Percentiles rank a stretch among this genome's conserved stretches.
Conservation (phyloP, 2,888 invertebrate species). For the Conus canariensis region DNA sequence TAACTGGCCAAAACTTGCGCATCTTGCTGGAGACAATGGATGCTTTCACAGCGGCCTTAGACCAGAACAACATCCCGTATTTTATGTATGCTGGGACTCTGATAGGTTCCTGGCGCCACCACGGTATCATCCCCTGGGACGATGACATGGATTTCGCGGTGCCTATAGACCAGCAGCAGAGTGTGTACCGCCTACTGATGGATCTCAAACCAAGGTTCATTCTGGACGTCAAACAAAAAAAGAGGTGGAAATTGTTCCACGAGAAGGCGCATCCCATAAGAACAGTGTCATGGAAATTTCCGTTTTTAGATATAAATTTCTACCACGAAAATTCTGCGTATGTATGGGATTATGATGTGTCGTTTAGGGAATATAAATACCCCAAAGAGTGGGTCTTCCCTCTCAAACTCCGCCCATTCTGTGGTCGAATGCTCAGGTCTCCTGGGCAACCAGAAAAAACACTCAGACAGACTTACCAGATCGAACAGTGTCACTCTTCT, state of each 20-base stretch:
- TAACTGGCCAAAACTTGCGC: neutral
- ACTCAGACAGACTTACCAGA: neutral
- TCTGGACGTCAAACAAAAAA: neutral
- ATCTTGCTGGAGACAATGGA: neutral
- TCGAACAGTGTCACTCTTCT: neutral
- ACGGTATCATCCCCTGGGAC: slow-evolving; percentile 34
- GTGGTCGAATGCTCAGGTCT: slow-evolving; percentile 4
- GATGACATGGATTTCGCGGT: slow-evolving; percentile 24
- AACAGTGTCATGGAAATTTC: neutral
- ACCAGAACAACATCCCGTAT: neutral
- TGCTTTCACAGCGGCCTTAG: slow-evolving; percentile 7
- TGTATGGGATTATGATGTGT: slow-evolving; percentile 23
- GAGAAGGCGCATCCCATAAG: neutral
- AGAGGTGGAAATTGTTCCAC: slow-evolving; percentile 9
- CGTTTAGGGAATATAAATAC: neutral
- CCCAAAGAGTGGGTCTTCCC: slow-evolving; percentile 24
- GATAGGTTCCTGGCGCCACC: slow-evolving; percentile 34
- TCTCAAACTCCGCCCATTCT: slow-evolving; percentile 14
- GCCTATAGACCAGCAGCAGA: neutral
- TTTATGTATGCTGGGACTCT: slow-evolving; percentile 35
- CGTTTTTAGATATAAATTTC: slow-evolving; percentile 25
- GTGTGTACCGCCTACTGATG: neutral
- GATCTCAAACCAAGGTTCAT: slow-evolving; percentile 23
- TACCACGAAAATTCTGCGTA: neutral
- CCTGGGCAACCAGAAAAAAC: neutral